Evolutionary conservation across 1,140 invertebrate species (phyloP).

Genomic region (Pteromalus puparum): DNA sequence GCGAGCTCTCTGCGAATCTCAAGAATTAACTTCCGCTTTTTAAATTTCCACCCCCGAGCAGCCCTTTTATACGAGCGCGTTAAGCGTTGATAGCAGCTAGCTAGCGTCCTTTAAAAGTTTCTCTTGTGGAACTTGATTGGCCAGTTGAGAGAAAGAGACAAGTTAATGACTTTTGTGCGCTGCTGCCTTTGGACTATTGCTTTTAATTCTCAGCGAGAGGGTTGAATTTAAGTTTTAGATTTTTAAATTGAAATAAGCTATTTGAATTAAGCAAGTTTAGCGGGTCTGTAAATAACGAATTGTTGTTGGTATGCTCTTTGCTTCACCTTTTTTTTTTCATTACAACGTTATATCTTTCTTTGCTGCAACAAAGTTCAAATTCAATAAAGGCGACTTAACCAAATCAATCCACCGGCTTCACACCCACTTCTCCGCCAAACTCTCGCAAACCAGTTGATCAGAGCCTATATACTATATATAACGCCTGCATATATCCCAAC

Average conservation of each 20-base stretch:
- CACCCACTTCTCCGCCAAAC: background rate
- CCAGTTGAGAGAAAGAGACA: background rate
- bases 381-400: background rate
- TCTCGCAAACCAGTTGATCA: background rate
- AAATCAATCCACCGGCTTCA: background rate
- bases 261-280: slow-evolving; percentile 11
- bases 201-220: slow-evolving; percentile 18
- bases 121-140: slow-evolving; percentile 25
- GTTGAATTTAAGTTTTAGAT: slow-evolving; percentile 16
- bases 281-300: background rate
- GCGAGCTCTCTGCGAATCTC: slow-evolving; percentile 22
- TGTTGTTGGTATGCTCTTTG: no score
- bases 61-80: slow-evolving; percentile 38
- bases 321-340: no score
- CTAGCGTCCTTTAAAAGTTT: slow-evolving; percentile 41
- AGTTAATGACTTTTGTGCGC: slow-evolving; percentile 45
- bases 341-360: no score
- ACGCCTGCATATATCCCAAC: background rate
- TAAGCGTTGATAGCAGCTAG: background rate
- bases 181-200: background rate
- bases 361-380: no score
- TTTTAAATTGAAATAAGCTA: slow-evolving; percentile 7
- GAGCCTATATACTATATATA: background rate
- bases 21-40: slow-evolving; percentile 52
- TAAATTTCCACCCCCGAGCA: slow-evolving; percentile 39